Evolutionary conservation across 2,797 vertebrate species (phyloP).

Genomic region (Eulemur albifrons): DNA sequence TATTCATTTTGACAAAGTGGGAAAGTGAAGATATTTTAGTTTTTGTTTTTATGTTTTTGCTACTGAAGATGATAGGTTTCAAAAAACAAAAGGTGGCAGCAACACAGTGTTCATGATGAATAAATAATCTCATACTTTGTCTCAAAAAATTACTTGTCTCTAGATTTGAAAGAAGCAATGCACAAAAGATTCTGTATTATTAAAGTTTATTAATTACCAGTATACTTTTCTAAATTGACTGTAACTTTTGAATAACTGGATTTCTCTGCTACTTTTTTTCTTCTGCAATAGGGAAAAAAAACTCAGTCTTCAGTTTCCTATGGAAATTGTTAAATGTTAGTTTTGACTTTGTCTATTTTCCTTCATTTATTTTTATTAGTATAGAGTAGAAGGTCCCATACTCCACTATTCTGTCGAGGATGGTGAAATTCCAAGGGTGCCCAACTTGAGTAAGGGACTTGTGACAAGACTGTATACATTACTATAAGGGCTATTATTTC

Average conservation of each 20-base stretch:
- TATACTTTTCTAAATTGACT: not conserved
- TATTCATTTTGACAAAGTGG: not conserved
- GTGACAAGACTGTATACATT: not conserved
- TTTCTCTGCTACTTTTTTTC: not conserved
- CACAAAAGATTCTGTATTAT: not conserved
- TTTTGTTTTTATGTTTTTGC: slow-evolving; percentile 7
- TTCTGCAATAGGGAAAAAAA: not conserved
- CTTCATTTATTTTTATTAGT: not conserved
- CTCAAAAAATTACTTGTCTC: not conserved
- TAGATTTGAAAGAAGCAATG: not conserved
- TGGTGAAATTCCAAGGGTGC: not conserved
- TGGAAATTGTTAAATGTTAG: not conserved
- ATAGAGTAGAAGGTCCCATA: not conserved
- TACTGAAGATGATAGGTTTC: not conserved
- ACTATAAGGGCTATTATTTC: not conserved
- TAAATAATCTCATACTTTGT: not conserved
- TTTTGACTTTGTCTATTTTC: not conserved
- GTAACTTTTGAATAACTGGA: slow-evolving; percentile 16
- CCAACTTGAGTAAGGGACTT: not conserved
- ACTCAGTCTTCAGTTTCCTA: not conserved
- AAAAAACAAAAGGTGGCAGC: not conserved
- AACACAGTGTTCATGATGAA: not conserved
- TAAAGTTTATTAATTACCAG: not conserved
- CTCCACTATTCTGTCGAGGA: not conserved
- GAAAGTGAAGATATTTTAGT: not conserved